Percentiles rank a stretch among this genome's conserved stretches.
phyloP scores from a whole-genome alignment of 2,113 vertebrate species.

The Tragulus kanchil region DNA sequence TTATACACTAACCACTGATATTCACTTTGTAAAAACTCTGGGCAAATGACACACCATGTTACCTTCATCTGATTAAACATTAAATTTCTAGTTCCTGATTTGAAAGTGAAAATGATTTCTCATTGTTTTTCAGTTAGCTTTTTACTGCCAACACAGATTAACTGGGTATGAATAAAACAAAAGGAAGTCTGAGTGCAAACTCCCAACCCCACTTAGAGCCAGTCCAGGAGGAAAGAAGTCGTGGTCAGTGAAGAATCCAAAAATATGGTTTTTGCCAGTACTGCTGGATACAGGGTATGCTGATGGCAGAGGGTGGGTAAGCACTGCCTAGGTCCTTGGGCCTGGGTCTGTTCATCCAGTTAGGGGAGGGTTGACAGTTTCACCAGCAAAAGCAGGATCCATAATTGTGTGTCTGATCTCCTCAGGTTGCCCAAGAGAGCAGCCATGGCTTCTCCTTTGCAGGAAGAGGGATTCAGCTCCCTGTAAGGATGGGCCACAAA shows the following conservation, averaged over 20 bases:
- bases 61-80: not conserved
- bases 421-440: not conserved
- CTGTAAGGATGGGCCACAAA: not conserved
- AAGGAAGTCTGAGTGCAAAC: not conserved
- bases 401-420: not conserved
- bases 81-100: not conserved
- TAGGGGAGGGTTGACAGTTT: not conserved
- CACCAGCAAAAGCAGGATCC: not conserved
- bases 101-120: not conserved
- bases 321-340: not conserved
- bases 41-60: not conserved
- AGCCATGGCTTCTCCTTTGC: not conserved
- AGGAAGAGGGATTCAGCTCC: not conserved
- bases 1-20: not conserved
- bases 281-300: not conserved
- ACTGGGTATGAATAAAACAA: not conserved
- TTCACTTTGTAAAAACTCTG: not conserved
- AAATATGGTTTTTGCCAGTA: not conserved
- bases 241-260: not conserved
- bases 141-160: not conserved
- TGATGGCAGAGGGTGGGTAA: fast-evolving
- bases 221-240: not conserved
- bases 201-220: not conserved
- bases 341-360: not conserved
- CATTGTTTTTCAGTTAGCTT: not conserved